Evolutionary conservation across 2,888 invertebrate genomes (phyloP).

Genomic region (Pyralis farinalis): DNA sequence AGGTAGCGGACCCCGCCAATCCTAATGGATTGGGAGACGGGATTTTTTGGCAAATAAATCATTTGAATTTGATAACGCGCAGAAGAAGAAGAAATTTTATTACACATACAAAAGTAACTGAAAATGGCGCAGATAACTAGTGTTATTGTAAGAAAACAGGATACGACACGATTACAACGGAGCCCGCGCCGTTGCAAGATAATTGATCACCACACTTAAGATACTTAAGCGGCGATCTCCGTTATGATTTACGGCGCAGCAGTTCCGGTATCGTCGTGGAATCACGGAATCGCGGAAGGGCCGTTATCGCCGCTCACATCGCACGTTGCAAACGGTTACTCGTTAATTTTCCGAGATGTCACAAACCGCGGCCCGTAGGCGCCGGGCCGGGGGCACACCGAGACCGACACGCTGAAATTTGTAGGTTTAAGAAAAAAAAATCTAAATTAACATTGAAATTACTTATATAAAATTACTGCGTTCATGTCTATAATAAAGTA

Average conservation of each 20-base stretch:
- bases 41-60: no score
- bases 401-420: constrained; percentile 12
- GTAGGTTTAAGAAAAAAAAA: no score
- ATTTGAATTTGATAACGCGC: no score
- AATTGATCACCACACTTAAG: constrained; percentile 26
- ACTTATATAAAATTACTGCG: no score
- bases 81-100: no score
- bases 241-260: constrained; percentile 34
- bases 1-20: no score
- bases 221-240: not conserved
- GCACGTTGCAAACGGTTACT: constrained; percentile 59
- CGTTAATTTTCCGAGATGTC: constrained; percentile 65
- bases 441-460: no score
- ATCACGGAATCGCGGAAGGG: constrained; percentile 41
- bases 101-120: no score
- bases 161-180: not conserved
- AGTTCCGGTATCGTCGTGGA: constrained; percentile 27
- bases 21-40: no score
- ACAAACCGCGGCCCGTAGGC: constrained; percentile 37
- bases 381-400: constrained; percentile 24
- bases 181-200: constrained; percentile 1
- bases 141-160: no score
- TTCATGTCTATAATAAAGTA: no score
- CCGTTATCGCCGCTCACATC: constrained; percentile 51
- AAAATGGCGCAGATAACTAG: no score